Conservation (phyloP, 2,113 vertebrate genomes). For the Lophius piscatorius region DNA sequence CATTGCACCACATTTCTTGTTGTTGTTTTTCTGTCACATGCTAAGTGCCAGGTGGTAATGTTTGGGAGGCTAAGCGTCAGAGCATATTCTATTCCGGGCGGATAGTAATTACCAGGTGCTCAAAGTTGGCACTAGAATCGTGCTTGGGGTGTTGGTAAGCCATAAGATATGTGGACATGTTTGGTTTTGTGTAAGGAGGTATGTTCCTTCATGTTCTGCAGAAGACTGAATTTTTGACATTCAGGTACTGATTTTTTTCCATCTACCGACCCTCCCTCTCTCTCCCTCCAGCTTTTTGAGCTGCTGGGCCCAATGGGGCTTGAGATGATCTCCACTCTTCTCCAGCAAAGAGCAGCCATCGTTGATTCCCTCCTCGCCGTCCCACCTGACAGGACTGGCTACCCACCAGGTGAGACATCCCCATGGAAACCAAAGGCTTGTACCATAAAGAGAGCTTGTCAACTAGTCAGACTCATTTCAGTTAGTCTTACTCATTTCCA, state of each 20-base stretch:
- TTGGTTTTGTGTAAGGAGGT: conserved; percentile 16
- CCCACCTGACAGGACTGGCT: conserved; percentile 80
- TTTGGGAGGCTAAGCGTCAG: conserved; percentile 61
- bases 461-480: no score
- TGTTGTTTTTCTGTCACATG: conserved; percentile 50
- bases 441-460: no score
- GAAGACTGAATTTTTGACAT: conserved; percentile 16
- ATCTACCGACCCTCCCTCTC: no score
- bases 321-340: conserved; percentile 92
- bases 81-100: conserved; percentile 62
- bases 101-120: conserved; percentile 75
- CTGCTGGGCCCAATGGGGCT: conserved; percentile 93
- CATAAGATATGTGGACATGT: conserved; percentile 41
- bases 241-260: conserved; percentile 1
- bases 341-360: conserved; percentile 87
- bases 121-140: conserved; percentile 45
- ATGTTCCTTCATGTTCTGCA: not conserved
- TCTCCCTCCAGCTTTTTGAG: conserved; percentile 87
- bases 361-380: conserved; percentile 83
- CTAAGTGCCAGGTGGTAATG: conserved; percentile 73
- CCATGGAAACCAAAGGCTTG: conserved; percentile 18
- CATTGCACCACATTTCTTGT: conserved; percentile 24
- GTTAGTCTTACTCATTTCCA: no score
- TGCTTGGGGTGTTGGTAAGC: conserved; percentile 21
- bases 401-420: conserved; percentile 81